Conservation (phyloP, 2,888 invertebrate species). For the Epirrhoe tristata region DNA sequence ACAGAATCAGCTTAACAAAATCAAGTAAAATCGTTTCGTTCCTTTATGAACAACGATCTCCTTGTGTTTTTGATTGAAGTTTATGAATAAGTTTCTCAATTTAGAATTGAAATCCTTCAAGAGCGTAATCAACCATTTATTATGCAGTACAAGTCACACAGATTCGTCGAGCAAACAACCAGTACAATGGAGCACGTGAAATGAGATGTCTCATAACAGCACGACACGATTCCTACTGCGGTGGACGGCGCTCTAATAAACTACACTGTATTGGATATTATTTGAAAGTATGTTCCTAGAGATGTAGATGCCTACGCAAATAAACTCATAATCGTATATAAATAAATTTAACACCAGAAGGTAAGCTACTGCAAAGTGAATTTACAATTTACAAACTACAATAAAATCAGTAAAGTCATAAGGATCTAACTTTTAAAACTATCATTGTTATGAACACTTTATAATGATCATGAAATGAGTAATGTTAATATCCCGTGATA, state of each 20-base stretch:
- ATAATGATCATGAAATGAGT: no score
- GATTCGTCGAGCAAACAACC: constrained; percentile 64
- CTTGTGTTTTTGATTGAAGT: no score
- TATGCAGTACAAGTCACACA: constrained; percentile 49
- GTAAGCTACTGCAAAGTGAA: no score
- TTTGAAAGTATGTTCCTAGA: not conserved
- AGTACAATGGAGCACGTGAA: constrained; percentile 74
- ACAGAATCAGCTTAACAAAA: no score
- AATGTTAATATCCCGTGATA: no score
- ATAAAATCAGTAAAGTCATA: no score
- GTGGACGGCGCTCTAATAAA: constrained; percentile 38
- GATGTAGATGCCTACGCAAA: no score
- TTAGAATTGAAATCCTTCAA: constrained; percentile 17
- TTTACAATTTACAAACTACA: no score
- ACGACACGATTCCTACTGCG: constrained; percentile 47
- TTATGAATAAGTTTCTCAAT: not conserved
- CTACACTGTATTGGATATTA: constrained; percentile 34
- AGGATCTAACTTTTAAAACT: no score
- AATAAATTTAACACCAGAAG: not conserved
- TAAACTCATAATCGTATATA: not conserved
- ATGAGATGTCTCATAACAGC: constrained; percentile 81
- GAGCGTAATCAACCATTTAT: constrained; percentile 27
- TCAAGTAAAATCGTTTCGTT: no score
- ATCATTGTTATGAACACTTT: no score
- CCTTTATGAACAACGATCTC: no score